A percentile compares a stretch with the other conserved stretches of the same genome.
Evolutionary conservation across 1,140 invertebrate species (phyloP).

Genomic region (Zaprionus africanus): DNA sequence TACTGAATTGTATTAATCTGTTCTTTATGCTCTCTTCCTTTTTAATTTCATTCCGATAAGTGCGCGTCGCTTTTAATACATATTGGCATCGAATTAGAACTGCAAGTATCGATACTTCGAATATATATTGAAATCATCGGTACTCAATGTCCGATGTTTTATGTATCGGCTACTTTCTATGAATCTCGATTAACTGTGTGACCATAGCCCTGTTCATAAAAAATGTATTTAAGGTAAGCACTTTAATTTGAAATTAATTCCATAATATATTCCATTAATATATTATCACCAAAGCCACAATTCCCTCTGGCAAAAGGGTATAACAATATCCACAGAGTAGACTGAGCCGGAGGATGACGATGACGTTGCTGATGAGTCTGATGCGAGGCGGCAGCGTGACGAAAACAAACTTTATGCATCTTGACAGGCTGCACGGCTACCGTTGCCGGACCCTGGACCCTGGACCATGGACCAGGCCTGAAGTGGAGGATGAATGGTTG

Average conservation of each 20-base stretch:
- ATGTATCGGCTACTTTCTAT: too few relatives aligned
- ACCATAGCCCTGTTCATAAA: too few relatives aligned
- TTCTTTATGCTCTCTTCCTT: too few relatives aligned
- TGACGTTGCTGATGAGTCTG: slow-evolving; percentile 45
- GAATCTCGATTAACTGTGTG: too few relatives aligned
- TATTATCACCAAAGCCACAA: not conserved
- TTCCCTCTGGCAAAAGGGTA: slow-evolving; percentile 3
- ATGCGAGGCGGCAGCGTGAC: slow-evolving; percentile 52
- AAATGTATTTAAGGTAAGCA: not conserved
- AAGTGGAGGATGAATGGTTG: slow-evolving; percentile 37
- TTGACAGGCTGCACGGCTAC: slow-evolving; percentile 54
- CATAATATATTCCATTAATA: not conserved
- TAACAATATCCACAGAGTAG: not conserved
- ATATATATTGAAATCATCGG: too few relatives aligned
- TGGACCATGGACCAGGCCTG: slow-evolving; percentile 3
- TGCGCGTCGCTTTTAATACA: too few relatives aligned
- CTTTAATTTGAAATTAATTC: not conserved
- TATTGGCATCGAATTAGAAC: too few relatives aligned
- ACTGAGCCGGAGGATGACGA: slow-evolving; percentile 9
- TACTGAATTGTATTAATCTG: too few relatives aligned
- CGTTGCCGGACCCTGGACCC: slow-evolving; percentile 16
- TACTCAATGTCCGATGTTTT: too few relatives aligned
- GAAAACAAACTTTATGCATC: slow-evolving; percentile 66
- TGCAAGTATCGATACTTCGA: too few relatives aligned
- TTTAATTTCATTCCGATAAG: too few relatives aligned